phyloP scores from a whole-genome alignment of 2,888 invertebrate species.

The Orthonevra nobilis region DNA sequence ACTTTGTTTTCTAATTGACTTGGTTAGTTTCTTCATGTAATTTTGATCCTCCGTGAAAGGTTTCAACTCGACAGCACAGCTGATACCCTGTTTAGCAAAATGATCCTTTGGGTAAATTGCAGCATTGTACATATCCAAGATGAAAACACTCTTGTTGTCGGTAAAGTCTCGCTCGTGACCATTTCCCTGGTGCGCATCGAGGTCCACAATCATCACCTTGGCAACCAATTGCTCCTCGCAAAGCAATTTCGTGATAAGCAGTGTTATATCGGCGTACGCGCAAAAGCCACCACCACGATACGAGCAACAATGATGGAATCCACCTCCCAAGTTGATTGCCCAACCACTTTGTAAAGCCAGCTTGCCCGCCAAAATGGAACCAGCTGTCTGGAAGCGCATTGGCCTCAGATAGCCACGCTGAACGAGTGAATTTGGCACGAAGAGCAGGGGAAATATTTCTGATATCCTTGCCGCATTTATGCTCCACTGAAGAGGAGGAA shows the following conservation, averaged over 20 bases:
- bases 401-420: slow-evolving; percentile 88
- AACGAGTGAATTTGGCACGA: slow-evolving; percentile 88
- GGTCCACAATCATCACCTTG: slow-evolving; percentile 92
- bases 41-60: slow-evolving; percentile 84
- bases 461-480: slow-evolving; percentile 89
- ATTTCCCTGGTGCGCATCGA: slow-evolving; percentile 97
- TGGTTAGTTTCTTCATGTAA: slow-evolving; percentile 85
- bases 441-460: slow-evolving; percentile 87
- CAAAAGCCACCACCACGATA: slow-evolving; percentile 92
- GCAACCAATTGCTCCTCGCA: slow-evolving; percentile 82
- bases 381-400: slow-evolving; percentile 90
- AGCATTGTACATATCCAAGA: slow-evolving; percentile 92
- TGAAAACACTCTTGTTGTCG: slow-evolving; percentile 87
- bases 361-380: slow-evolving; percentile 90
- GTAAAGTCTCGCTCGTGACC: slow-evolving; percentile 92
- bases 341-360: slow-evolving; percentile 91
- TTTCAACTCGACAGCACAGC: slow-evolving; percentile 85
- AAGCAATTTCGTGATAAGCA: slow-evolving; percentile 87
- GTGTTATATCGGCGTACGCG: slow-evolving; percentile 93
- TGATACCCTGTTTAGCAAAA: slow-evolving; percentile 87
- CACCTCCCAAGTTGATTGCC: slow-evolving; percentile 94
- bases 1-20: slow-evolving; percentile 77
- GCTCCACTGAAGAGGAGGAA: slow-evolving; percentile 85
- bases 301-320: slow-evolving; percentile 93
- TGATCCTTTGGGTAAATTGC: slow-evolving; percentile 90